Conservation (phyloP, 2,888 invertebrate species). For the Netelia inedita region DNA sequence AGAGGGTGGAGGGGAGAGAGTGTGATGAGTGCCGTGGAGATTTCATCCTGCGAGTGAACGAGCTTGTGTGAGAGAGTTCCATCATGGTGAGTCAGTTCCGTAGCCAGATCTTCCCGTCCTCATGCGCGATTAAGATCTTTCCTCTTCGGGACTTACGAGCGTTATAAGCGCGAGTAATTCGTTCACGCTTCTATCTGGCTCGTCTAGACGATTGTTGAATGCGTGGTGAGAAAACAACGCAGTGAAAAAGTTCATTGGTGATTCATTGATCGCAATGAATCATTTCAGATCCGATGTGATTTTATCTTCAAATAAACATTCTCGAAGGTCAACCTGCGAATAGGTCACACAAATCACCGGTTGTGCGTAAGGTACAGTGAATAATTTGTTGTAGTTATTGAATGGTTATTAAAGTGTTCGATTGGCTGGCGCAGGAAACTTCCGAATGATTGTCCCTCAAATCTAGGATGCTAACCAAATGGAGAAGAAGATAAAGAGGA, state of each 20-base stretch:
- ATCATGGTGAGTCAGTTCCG: constrained; percentile 78
- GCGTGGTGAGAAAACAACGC: neutral
- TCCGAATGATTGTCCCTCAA: no score
- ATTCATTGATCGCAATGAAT: neutral
- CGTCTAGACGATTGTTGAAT: constrained; percentile 39
- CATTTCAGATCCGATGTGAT: neutral
- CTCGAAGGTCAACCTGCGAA: neutral
- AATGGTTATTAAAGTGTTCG: neutral
- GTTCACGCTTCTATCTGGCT: constrained; percentile 20
- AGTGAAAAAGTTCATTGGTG: neutral
- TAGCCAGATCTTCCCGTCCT: constrained; percentile 66
- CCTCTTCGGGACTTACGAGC: constrained; percentile 43
- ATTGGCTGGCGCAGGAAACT: neutral
- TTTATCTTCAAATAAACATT: neutral
- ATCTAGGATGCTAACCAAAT: no score
- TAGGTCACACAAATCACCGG: neutral
- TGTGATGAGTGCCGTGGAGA: constrained; percentile 50
- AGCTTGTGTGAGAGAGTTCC: constrained; percentile 72
- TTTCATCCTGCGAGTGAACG: constrained; percentile 55
- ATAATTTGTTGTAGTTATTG: neutral
- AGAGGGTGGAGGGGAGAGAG: constrained; percentile 58
- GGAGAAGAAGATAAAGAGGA: no score
- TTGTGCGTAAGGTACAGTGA: neutral
- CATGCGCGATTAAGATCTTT: constrained; percentile 69
- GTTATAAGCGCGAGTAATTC: constrained; percentile 19